A percentile compares a stretch with the other conserved stretches of the same genome.
phyloP scores from a whole-genome alignment of 2,113 vertebrate species.

The Seriola dumerili region DNA sequence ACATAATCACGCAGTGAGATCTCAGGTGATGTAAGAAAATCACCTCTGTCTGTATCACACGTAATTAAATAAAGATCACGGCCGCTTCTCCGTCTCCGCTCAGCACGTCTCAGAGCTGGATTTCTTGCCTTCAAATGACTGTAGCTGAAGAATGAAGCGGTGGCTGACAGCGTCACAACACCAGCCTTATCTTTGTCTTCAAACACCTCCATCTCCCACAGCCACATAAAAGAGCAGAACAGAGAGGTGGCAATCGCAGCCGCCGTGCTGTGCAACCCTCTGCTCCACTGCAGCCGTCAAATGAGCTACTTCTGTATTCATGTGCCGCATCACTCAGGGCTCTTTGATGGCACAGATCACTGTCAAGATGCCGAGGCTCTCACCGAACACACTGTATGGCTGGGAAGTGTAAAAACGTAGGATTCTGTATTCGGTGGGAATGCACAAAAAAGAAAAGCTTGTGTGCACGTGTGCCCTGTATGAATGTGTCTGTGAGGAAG shows the following conservation, averaged over 20 bases:
- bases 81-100: conserved; percentile 28
- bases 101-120: conserved; percentile 8
- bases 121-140: conserved; percentile 67
- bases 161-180: conserved; percentile 56
- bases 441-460: neutral
- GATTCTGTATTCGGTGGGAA: conserved; percentile 8
- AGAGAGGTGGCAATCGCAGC: conserved; percentile 67
- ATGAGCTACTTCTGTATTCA: conserved; percentile 66
- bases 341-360: conserved; percentile 74
- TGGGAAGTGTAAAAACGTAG: conserved; percentile 13
- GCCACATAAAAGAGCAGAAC: conserved; percentile 75
- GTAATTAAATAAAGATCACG: conserved; percentile 65
- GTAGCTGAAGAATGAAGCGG: conserved; percentile 38
- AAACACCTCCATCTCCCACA: conserved; percentile 77
- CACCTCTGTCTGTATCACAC: neutral
- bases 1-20: conserved; percentile 1
- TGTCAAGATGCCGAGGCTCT: conserved; percentile 57
- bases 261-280: conserved; percentile 59
- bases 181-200: conserved; percentile 73
- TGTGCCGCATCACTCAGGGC: conserved; percentile 52
- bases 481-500: neutral
- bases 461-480: neutral
- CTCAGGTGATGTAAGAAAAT: conserved; percentile 22
- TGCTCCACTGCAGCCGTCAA: conserved; percentile 53
- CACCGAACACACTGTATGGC: conserved; percentile 36